phyloP scores from a whole-genome alignment of 2,113 vertebrate genomes.

The Menura novaehollandiae region DNA sequence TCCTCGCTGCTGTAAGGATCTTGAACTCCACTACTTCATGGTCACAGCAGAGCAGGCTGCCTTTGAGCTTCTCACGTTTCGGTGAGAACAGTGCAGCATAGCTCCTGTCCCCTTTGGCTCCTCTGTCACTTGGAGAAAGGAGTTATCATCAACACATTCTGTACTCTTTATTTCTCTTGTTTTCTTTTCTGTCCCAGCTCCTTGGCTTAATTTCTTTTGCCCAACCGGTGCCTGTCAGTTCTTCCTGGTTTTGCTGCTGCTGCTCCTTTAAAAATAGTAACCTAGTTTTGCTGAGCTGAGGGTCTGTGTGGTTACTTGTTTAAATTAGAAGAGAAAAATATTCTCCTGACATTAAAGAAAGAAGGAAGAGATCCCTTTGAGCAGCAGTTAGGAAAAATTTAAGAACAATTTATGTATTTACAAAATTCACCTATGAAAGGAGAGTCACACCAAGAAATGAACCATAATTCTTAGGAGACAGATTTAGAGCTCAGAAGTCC shows the following conservation, averaged over 20 bases:
- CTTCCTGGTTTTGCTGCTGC: not conserved
- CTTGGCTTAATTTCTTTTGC: not conserved
- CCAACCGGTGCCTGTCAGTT: not conserved
- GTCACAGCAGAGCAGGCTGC: not conserved
- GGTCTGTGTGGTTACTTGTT: not conserved
- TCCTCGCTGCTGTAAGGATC: not conserved
- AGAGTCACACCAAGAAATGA: not conserved
- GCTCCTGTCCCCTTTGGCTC: not conserved
- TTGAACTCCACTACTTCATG: not conserved
- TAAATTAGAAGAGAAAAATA: not conserved
- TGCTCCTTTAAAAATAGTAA: not conserved
- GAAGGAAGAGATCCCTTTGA: not conserved
- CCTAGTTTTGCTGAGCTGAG: not conserved
- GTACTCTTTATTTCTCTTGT: not conserved
- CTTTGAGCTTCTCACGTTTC: too few relatives aligned
- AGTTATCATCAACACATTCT: not conserved
- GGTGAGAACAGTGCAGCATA: not conserved
- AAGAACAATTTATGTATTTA: not conserved
- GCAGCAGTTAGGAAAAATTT: not conserved
- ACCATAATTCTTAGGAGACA: not conserved
- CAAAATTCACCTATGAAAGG: not conserved
- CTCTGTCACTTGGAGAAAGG: not conserved
- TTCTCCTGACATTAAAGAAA: not conserved
- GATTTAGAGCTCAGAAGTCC: not conserved
- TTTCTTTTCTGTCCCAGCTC: not conserved